phyloP scores from a whole-genome alignment of 2,797 vertebrate genomes.

The Pteropus rufus region DNA sequence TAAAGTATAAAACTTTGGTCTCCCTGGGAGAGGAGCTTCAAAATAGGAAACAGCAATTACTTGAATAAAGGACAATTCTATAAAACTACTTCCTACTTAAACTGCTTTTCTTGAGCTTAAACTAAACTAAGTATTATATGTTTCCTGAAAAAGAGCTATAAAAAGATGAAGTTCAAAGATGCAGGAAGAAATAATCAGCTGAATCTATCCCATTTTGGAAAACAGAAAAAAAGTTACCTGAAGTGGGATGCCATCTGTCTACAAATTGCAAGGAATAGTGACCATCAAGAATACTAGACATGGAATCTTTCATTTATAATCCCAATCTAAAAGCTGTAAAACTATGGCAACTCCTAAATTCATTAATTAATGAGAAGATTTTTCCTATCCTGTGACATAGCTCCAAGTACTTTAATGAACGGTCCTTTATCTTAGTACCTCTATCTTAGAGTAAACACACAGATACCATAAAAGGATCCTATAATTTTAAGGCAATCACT shows the following conservation, averaged over 20 bases:
- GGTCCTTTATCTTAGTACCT: not conserved
- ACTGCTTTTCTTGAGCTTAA: conserved; percentile 54
- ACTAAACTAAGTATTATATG: conserved; percentile 32
- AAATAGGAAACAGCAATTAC: conserved; percentile 47
- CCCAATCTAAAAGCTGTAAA: not conserved
- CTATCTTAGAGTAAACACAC: not conserved
- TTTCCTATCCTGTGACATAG: not conserved
- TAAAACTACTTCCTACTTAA: conserved; percentile 50
- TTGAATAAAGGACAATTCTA: conserved; percentile 54
- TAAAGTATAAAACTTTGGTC: conserved; percentile 14
- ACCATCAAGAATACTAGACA: not conserved
- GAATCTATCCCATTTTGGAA: conserved; percentile 25
- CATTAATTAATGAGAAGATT: not conserved
- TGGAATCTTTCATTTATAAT: not conserved
- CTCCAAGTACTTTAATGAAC: not conserved
- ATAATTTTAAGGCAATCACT: conserved; percentile 8
- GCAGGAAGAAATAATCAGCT: conserved; percentile 43
- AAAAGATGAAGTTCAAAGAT: conserved; percentile 52
- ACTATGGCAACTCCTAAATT: not conserved
- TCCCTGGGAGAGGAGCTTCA: not conserved
- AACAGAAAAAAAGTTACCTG: conserved; percentile 6
- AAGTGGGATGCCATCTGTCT: conserved; percentile 13
- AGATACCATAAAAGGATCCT: not conserved
- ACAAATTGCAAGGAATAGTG: not conserved
- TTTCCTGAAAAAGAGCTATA: conserved; percentile 54